Evolutionary conservation across 2,797 vertebrate species (phyloP), one percentile per base, ranked within the genome.

Genomic region (Sebastes hopkinsi): DNA sequence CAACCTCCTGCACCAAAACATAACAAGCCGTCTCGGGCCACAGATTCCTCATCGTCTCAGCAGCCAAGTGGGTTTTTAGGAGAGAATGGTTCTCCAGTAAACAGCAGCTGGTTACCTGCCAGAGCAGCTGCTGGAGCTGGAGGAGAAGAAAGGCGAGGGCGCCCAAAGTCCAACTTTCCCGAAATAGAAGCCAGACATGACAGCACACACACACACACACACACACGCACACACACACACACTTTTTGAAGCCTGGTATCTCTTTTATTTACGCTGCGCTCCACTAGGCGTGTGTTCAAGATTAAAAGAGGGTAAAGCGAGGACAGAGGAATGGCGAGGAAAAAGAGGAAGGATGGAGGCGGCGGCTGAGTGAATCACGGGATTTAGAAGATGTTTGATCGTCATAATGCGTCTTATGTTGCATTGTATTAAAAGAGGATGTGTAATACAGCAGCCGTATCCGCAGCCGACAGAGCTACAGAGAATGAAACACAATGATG

Each of bases 61-160:
- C 50, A 50, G 67, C 56, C 54, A 42, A 61, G 25, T 34, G 74
- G 67, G 77, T 64, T 64, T 80, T 34, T 20, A 27, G 56, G 50
- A 34, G 73, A 66, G 46, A 42, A 56, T 30, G 4, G 4, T 36
- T 54, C 14, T 54, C 34, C 75, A 3, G 82, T 66, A 64, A 86
- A 69, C 79, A 67, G 80, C 82, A 86, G 83, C 88, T 85, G 83
- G 80, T 87, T 64, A 83, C 78, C 85, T 85, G 88, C 70, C 77
- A 81, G 80, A 80, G 77, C 82, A 55, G 83, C 83, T 61, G 85
- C 82, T 72, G 82, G 38, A 42, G 38, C 38, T 6, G 38, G 12
- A 67, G 78, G 59, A 62, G 55, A 8, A 14, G 69, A 20, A 3
- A 64, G 72, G 8, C 3, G 4, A 81, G 84, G 79, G 55, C 32